Conservation (phyloP, 1,140 invertebrate genomes). For the Mamestra configurata region DNA sequence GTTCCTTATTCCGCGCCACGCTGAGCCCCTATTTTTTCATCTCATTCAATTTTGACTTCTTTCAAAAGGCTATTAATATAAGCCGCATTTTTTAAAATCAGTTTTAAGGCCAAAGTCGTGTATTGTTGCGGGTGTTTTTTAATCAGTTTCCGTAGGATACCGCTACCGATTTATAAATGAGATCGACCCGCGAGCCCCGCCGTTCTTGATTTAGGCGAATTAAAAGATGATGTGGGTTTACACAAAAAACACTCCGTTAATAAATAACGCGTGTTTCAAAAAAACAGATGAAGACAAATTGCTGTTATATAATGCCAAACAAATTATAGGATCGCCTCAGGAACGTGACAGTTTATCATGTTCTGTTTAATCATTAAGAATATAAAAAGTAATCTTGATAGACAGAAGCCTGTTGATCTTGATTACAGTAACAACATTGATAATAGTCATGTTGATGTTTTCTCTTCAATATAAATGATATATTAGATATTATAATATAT, state of each 20-base stretch:
- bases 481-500: too few relatives aligned
- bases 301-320: conserved; percentile 69
- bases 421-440: background rate
- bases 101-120: conserved; percentile 78
- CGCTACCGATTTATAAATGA: conserved; percentile 86
- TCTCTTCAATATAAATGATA: too few relatives aligned
- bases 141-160: conserved; percentile 86
- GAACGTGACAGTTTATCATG: conserved; percentile 61
- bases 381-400: conserved; percentile 13
- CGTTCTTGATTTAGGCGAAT: conserved; percentile 81
- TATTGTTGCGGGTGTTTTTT: conserved; percentile 83
- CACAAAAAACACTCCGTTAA: conserved; percentile 77
- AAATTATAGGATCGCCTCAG: conserved; percentile 68
- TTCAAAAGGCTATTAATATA: conserved; percentile 87
- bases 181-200: conserved; percentile 70
- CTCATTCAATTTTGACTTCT: conserved; percentile 88
- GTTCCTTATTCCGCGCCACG: conserved; percentile 76
- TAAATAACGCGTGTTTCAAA: conserved; percentile 80
- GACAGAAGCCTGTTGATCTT: background rate
- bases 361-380: conserved; percentile 44
- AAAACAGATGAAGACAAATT: conserved; percentile 84
- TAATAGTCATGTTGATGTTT: background rate
- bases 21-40: conserved; percentile 85
- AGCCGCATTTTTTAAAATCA: conserved; percentile 86
- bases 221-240: conserved; percentile 82